Evolutionary conservation across 2,113 vertebrate species (phyloP), one percentile per base, ranked within the genome.

Genomic region (Cyanistes caeruleus): DNA sequence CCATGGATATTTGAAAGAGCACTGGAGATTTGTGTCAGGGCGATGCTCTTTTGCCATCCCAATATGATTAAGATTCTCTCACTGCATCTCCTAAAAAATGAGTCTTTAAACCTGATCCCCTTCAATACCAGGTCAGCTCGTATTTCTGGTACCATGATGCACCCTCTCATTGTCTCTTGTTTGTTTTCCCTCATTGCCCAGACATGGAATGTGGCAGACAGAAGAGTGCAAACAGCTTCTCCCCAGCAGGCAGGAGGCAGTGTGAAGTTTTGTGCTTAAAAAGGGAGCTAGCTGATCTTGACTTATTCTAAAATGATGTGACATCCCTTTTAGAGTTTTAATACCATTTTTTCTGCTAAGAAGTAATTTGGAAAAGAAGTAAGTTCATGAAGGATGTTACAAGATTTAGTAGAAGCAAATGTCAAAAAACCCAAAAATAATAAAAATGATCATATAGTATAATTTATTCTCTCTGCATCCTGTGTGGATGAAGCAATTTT

Each of bases 301-400:
- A 95, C 72, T 92, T 65, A 27, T 92, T 80, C 70, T 89, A 81
- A 97, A 92, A 96, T 76, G 63, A 84, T 0, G 0, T 35, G 87
- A 48, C 3, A 2, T 60, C 79, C 90, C 10, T 6, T 92, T 95
- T 87, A 84, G 84, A 96, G 80, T 68, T 95, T 91, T 87, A 84
- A 93, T 92, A 93, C 79, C 44, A 30, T 87, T 95, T 68, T 68
- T 96, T 97, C 73, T 86, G 84, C 63, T 89, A 87, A 91, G 76
- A 93, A 95, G 72, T 75, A 6, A 60, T 94, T 94, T 72, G 94
- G 96, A 94, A 94, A 97, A 83, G 62, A 97, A 96, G 53, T 81
- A 78, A 87, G 44, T 95, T 96, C 60, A 62, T 87, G 80, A 95
- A 92, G 39, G 70, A 90, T 89, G 86, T 74, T 91, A 82, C 41